phyloP scores from a whole-genome alignment of 2,888 invertebrate species.

The Monochamus alternatus region DNA sequence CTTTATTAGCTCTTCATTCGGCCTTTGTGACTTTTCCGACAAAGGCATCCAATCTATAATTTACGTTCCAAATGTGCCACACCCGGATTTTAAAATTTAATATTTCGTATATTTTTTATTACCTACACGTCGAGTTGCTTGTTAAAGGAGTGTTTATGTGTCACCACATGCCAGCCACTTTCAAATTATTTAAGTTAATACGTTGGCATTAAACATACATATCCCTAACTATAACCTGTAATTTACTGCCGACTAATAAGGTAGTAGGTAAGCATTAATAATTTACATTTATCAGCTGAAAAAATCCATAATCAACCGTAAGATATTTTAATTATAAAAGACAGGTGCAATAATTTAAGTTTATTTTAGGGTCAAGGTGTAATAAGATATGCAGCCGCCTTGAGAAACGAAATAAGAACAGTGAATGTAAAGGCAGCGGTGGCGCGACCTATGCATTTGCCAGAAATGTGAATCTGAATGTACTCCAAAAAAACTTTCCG shows the following conservation, averaged over 20 bases:
- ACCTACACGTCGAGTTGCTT: constrained; percentile 1
- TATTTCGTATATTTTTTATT: constrained; percentile 7
- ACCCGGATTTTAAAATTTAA: background rate
- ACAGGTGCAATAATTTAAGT: constrained; percentile 41
- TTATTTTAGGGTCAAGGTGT: constrained; percentile 44
- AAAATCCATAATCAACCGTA: constrained; percentile 31
- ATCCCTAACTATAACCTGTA: constrained; percentile 12
- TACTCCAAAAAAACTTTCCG: no score
- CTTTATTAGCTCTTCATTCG: no score
- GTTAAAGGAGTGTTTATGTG: constrained; percentile 31
- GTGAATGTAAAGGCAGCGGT: constrained; percentile 9
- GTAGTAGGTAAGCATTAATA: constrained; percentile 32
- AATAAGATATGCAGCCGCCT: constrained; percentile 13
- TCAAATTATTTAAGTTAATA: constrained; percentile 23
- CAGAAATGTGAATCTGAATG: no score
- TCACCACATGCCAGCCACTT: constrained; percentile 20
- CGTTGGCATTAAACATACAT: constrained; percentile 9
- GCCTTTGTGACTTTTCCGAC: background rate
- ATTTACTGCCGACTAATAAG: constrained; percentile 38
- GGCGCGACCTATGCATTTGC: no score
- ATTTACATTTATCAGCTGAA: constrained; percentile 39
- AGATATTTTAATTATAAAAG: constrained; percentile 41
- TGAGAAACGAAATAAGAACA: constrained; percentile 27
- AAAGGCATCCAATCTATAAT: background rate
- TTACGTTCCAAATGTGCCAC: background rate